Conservation (phyloP, 2,797 vertebrate species). For the Channallabes apus region DNA sequence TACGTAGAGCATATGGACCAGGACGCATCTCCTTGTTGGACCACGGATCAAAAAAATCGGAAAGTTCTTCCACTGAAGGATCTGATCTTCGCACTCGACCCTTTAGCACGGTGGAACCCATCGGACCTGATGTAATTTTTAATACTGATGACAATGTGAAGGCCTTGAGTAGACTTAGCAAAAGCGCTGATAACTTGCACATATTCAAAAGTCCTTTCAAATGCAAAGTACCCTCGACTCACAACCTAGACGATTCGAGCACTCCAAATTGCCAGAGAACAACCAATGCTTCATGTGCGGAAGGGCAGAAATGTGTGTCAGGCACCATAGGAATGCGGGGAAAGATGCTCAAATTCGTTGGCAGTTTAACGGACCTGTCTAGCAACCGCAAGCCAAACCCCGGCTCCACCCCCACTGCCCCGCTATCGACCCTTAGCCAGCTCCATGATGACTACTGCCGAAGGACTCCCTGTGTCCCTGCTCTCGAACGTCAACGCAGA, state of each 20-base stretch:
- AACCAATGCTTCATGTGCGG: constrained; percentile 71
- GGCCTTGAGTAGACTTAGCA: constrained; percentile 81
- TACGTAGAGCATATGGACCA: constrained; percentile 85
- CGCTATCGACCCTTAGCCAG: constrained; percentile 73
- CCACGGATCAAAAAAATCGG: constrained; percentile 52
- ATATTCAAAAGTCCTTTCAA: constrained; percentile 84
- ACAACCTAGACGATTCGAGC: constrained; percentile 59
- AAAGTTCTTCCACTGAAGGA: constrained; percentile 15
- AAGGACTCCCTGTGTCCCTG: constrained; percentile 76
- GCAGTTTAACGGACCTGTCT: constrained; percentile 81
- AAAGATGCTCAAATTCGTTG: constrained; percentile 83
- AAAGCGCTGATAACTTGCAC: constrained; percentile 86
- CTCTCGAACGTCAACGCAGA: constrained; percentile 73
- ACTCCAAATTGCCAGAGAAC: constrained; percentile 71
- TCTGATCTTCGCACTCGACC: constrained; percentile 12
- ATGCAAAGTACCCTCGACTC: constrained; percentile 77
- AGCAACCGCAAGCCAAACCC: constrained; percentile 70
- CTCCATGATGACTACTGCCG: constrained; percentile 94
- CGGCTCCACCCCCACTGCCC: constrained; percentile 57
- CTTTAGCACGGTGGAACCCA: constrained; percentile 43
- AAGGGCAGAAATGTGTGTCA: constrained; percentile 63
- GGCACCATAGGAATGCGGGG: constrained; percentile 76
- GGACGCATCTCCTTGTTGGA: constrained; percentile 87
- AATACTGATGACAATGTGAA: constrained; percentile 68
- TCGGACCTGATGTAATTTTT: constrained; percentile 28